Percentiles rank a stretch among this genome's conserved stretches.
phyloP scores from a whole-genome alignment of 2,888 invertebrate species.

The Anagyrus pseudococci region DNA sequence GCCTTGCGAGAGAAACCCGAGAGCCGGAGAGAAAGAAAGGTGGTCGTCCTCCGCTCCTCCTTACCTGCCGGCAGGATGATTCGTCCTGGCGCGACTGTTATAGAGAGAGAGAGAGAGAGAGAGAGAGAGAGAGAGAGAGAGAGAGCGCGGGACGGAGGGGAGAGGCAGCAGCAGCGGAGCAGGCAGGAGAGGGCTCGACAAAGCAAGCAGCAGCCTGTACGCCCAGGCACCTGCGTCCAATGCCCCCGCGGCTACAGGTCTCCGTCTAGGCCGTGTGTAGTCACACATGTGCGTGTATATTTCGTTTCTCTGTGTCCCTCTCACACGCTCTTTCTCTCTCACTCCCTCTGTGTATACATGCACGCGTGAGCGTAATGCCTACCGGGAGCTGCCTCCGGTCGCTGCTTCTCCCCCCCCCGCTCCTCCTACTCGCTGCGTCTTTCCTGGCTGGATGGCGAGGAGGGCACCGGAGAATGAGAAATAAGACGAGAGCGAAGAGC shows the following conservation, averaged over 20 bases:
- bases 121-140: neutral
- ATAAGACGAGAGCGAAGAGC: neutral
- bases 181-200: neutral
- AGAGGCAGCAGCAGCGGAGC: neutral
- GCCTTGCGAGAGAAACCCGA: slow-evolving; percentile 7
- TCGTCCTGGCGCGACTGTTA: neutral
- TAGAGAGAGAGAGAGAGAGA: neutral
- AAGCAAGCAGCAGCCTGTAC: slow-evolving; percentile 10
- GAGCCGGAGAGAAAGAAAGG: too few species aligned
- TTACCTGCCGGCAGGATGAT: neutral
- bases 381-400: neutral
- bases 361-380: neutral
- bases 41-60: neutral
- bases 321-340: too few species aligned
- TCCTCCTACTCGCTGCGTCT: neutral
- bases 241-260: slow-evolving; percentile 13
- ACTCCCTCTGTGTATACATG: neutral
- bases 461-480: slow-evolving; percentile 4
- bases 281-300: neutral
- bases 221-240: slow-evolving; percentile 25
- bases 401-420: neutral
- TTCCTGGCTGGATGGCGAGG: neutral
- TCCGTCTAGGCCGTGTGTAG: neutral
- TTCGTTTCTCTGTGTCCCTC: too few species aligned
- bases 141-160: neutral